Conservation (phyloP, 2,888 invertebrate species). For the Parnassius mnemosyne region DNA sequence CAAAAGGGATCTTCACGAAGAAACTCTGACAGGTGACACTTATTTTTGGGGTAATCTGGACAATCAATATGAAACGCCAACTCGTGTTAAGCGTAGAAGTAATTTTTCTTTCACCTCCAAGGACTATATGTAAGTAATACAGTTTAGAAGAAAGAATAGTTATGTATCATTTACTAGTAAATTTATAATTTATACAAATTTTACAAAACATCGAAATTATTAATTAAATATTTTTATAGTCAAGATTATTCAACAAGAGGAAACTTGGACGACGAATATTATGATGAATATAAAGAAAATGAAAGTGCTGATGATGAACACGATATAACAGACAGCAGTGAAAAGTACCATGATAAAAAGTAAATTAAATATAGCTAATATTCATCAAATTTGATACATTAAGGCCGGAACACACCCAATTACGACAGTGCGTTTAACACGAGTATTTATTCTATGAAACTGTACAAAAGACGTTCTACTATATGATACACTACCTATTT, state of each 20-base stretch:
- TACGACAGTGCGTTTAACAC: too few relatives aligned
- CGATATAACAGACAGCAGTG: background rate
- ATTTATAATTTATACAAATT: too few relatives aligned
- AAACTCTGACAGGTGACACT: conserved; percentile 55
- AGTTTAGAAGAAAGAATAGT: background rate
- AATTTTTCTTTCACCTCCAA: conserved; percentile 50
- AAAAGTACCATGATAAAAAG: conserved; percentile 22
- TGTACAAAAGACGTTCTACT: too few relatives aligned
- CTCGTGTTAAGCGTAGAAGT: conserved; percentile 62
- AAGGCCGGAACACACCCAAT: too few relatives aligned
- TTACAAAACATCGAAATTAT: background rate
- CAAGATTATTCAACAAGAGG: conserved; percentile 12
- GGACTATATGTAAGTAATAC: conserved; percentile 56
- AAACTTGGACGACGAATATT: conserved; percentile 13
- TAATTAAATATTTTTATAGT: conserved; percentile 6
- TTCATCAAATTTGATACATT: too few relatives aligned
- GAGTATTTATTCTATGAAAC: too few relatives aligned
- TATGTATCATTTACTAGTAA: background rate
- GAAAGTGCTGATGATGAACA: conserved; percentile 1
- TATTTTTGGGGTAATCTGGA: conserved; percentile 50
- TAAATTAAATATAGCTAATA: background rate
- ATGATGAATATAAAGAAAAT: conserved; percentile 19
- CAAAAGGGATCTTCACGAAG: conserved; percentile 45
- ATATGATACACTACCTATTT: too few relatives aligned
- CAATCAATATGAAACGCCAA: conserved; percentile 39